These are phyloP conservation scores for Hylyphantes graminicola DNA, from an alignment of 1,140 invertebrate genomes.

Conservation along the genomic window DNA sequence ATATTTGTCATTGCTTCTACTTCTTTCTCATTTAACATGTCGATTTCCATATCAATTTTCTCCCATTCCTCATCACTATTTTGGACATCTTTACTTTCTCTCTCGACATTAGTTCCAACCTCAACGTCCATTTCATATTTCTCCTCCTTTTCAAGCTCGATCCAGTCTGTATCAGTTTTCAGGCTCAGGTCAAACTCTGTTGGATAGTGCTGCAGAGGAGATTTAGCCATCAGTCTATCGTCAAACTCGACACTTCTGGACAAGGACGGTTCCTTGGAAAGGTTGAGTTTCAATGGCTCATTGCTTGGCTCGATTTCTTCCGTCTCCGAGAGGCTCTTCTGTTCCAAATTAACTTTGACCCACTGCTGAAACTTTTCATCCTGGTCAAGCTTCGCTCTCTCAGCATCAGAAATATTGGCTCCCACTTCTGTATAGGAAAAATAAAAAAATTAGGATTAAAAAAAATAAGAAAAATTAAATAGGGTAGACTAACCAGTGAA, in stretches of 20 bases:
- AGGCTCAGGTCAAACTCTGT: conserved; percentile 25
- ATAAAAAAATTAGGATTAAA: neutral
- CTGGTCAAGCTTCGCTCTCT: neutral
- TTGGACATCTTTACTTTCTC: neutral
- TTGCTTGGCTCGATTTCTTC: conserved; percentile 12
- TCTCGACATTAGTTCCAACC: neutral
- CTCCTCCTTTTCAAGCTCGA: neutral
- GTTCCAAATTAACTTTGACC: conserved; percentile 48
- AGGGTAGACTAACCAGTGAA: too few relatives aligned
- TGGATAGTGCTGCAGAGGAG: conserved; percentile 45
- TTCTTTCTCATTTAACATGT: conserved; percentile 2
- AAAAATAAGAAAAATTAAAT: too few relatives aligned
- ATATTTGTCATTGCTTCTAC: neutral
- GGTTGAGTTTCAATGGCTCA: neutral
- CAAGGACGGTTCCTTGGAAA: neutral
- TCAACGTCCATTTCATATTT: neutral
- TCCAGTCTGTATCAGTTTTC: conserved; percentile 29
- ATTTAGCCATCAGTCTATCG: neutral
- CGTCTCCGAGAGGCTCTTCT: conserved; percentile 16
- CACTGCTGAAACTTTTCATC: conserved; percentile 52
- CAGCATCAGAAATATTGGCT: conserved; percentile 5
- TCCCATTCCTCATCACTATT: conserved; percentile 52
- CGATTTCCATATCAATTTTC: conserved; percentile 38
- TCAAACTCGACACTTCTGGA: conserved; percentile 43
- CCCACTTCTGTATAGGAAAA: neutral